Evolutionary conservation across 2,113 vertebrate genomes (phyloP), one percentile per base, ranked within the genome.

Genomic region (Gavia stellata): DNA sequence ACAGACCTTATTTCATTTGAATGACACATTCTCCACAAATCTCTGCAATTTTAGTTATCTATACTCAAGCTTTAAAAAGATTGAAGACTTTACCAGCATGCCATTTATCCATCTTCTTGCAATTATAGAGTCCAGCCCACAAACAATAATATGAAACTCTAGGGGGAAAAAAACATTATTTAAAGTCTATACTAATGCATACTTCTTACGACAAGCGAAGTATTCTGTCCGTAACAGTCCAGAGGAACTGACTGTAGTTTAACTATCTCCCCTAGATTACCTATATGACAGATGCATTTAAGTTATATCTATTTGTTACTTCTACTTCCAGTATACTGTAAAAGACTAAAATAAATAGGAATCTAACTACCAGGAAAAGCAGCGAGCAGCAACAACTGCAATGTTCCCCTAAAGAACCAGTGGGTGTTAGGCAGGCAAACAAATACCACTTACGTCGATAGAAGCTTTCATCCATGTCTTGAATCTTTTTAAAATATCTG

Each of bases 101-200:
- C 99, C 99, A 97, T 99, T 99, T 97, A 99, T 99, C 99, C 99
- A 99, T 96, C 99, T 98, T 98, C 99, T 98, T 96, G 99, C 99
- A 97, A 99, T 97, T 92, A 99, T 97, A 38, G 99, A 99, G 93
- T 99, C 99, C 96, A 99, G 97, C n/a, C 99, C 99, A 98, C 99
- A 99, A 26, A 99, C 99, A 94, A 99, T 99, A 78, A 99, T 99
- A 96, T 99, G 99, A 97, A 99, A 99, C 94, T 99, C 99, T 99
- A 94, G 4, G 78, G 88, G 10, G 62, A 53, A n/a, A 86, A 92
- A 95, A 89, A 2, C 0, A 1, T 34, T 80, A 77, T 72, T 91
- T 90, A 72, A 86, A 59, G 81, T 33, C 80, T 88, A 2, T 36
- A 56, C 34, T 56, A 90, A 70, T 49, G 85, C 66, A 56, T 13